Evolutionary conservation across 1,140 invertebrate genomes (phyloP), one percentile per base, ranked within the genome.

Genomic region (Microplitis mediator): DNA sequence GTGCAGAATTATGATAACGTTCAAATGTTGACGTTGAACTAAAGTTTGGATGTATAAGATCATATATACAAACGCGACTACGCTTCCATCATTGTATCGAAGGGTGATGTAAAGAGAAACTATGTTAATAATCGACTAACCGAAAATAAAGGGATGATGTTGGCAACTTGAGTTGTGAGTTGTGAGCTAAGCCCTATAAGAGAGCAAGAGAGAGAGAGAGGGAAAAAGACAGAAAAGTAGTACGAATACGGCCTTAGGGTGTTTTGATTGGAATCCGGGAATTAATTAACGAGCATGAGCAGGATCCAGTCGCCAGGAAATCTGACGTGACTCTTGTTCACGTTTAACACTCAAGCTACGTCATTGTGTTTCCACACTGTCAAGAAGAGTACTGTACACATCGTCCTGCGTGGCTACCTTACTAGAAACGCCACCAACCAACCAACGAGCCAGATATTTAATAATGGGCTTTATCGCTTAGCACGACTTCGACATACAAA

Each of bases 251-350:
- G 69, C 73, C 71, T 76, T 54, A 58, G 74, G 72, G 74, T 76
- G 73, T 77, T 82, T 80, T 80, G 76, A 81, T 80, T 80, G 80
- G 76, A 79, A 79, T 81, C 62, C 79, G 54, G 74, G 79, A 81
- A 82, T 82, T 81, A 81, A 82, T 82, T 81, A 82, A 81, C 81
- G 78, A 77, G 72, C 74, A 77, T 67, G 74, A 76, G 72, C 69
- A 52, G 66, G 77, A 78, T 77, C 76, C 74, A 61, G 75, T 74
- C 73, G 70, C 56, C 45, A 71, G 64, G 72, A 80, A 81, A 82
- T 81, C 75, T 78, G 75, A 80, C 78, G 79, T 82, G 80, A 80
- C 81, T 80, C 72, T 66, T 71, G 69, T 72, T 76, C 73, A 70
- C 71, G 80, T 76, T 79, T 79, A 76, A 73, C 60, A 54, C 63